Evolutionary conservation across 2,797 vertebrate genomes (phyloP).

Genomic region (Knipowitschia caucasica): DNA sequence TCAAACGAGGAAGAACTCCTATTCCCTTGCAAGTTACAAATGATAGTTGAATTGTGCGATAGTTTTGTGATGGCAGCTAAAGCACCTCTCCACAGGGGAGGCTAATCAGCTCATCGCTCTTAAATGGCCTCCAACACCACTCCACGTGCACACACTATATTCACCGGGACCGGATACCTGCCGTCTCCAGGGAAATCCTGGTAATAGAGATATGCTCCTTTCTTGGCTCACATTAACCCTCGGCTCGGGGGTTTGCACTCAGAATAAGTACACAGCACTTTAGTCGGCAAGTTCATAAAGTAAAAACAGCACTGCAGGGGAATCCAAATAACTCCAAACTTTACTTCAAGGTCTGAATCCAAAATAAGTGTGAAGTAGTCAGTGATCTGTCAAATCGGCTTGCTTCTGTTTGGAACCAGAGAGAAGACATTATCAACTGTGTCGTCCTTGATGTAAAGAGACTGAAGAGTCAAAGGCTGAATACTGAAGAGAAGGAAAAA

Average conservation of each 20-base stretch:
- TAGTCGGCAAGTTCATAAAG: constrained; percentile 1
- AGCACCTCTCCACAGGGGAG: constrained; percentile 29
- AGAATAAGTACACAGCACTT: constrained; percentile 22
- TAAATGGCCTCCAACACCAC: constrained; percentile 35
- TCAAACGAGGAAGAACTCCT: neutral
- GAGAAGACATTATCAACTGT: neutral
- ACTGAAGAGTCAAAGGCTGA: neutral
- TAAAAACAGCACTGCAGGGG: constrained; percentile 1
- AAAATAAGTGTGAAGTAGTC: constrained; percentile 1
- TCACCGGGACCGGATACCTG: constrained; percentile 15
- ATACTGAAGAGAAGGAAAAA: neutral
- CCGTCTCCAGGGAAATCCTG: constrained; percentile 15
- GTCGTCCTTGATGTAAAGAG: constrained; percentile 1
- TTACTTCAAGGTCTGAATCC: constrained; percentile 4
- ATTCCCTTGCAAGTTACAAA: neutral
- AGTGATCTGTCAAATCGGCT: constrained; percentile 4
- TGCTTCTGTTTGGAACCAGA: neutral
- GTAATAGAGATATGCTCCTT: constrained; percentile 43
- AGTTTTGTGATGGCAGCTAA: constrained; percentile 18
- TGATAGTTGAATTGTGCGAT: constrained; percentile 5
- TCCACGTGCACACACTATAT: constrained; percentile 16
- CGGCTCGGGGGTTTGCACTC: constrained; percentile 29
- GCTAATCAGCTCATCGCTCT: constrained; percentile 53
- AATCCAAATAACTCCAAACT: constrained; percentile 4
- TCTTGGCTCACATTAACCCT: constrained; percentile 38